phyloP scores from a whole-genome alignment of 2,888 invertebrate genomes.

The Mythimna loreyi region DNA sequence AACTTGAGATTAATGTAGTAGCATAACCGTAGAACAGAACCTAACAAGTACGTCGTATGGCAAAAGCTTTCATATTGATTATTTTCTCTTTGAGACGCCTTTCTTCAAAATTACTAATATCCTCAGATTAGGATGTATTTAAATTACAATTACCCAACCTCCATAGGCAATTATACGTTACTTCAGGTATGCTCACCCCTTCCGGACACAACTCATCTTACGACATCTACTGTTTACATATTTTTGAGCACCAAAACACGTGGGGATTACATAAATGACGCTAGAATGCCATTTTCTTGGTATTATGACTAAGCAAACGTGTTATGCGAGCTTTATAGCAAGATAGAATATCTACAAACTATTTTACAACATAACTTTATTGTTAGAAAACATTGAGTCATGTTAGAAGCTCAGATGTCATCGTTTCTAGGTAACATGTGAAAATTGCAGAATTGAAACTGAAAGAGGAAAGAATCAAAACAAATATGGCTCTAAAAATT shows the following conservation, averaged over 20 bases:
- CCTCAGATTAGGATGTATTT: neutral
- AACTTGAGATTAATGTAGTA: neutral
- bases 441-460: constrained; percentile 19
- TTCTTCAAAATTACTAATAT: neutral
- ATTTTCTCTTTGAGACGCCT: neutral
- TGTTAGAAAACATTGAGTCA: constrained; percentile 57
- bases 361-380: constrained; percentile 50
- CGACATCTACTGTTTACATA: constrained; percentile 66
- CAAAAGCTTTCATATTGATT: neutral
- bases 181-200: constrained; percentile 74
- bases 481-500: neutral
- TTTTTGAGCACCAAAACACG: constrained; percentile 60
- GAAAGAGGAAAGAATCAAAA: neutral
- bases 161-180: constrained; percentile 67
- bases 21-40: neutral
- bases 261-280: constrained; percentile 66
- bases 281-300: constrained; percentile 63
- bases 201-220: constrained; percentile 72
- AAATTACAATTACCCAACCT: constrained; percentile 9
- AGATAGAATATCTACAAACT: constrained; percentile 49
- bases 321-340: constrained; percentile 53
- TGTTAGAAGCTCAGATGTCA: constrained; percentile 32
- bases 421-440: constrained; percentile 20
- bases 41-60: neutral
- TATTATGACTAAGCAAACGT: constrained; percentile 66